Evolutionary conservation across 2,797 vertebrate genomes (phyloP), one percentile per base, ranked within the genome.

Genomic region (Nyctibius grandis): DNA sequence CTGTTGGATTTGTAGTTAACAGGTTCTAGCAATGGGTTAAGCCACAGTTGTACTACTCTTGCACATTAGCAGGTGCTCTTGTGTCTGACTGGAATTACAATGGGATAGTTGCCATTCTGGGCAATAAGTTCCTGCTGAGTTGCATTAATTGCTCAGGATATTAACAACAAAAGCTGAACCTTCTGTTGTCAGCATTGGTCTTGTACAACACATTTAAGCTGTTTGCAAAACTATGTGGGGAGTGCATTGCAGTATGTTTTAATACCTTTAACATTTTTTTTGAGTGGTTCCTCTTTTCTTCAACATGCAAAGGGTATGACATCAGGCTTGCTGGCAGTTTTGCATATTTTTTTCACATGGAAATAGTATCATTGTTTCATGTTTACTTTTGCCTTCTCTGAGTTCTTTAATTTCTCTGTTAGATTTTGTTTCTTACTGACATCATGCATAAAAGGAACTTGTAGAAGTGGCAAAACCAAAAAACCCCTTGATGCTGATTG

Each of bases 111-210:
- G 92, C 91, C 91, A 23, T 89, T 96, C 61, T 77, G 94, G 92
- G 91, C 96, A 92, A 9, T 11, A 88, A 77, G 54, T 48, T 95
- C 93, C 97, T 95, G 96, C 97, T 89, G 97, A 89, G 97, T 51
- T 93, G 83, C 70, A 45, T 59, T 92, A 72, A 97, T 97, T 97
- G 97, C 96, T 97, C 45, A 45, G 96, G 93, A 79, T 91, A 88
- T 96, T 97, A 95, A 20, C 76, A 94, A 86, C 96, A 91, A 95
- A 96, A 96, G 70, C 93, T 34, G 85, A 67, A 96, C 94, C 89
- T 94, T 94, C 93, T 96, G 85, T 93, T 95, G 89, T 95, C 85
- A 65, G 63, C 73, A 9, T 86, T 95, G 90, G 92, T 57, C 85
- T 96, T 76, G 53, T 75, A 60, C 14, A 93, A 13, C 76, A 51